A percentile compares a stretch with the other conserved stretches of the same genome.
These are phyloP conservation scores for Pollicipes pollicipes DNA, from an alignment of 1,140 invertebrate genomes.

Conservation along the genomic window DNA sequence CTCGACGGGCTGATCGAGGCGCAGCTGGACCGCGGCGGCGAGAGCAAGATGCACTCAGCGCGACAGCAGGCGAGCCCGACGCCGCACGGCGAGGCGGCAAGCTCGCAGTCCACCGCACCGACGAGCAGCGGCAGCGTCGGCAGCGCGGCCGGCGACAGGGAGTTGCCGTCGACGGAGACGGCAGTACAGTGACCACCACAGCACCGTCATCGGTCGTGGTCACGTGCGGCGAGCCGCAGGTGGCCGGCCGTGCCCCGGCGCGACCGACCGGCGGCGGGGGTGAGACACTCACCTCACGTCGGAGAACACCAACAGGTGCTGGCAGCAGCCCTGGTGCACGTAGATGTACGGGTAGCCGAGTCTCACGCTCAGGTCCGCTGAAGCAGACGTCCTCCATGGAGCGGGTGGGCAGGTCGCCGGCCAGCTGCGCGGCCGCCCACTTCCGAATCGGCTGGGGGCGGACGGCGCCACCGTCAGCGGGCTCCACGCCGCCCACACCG, in stretches of 20 bases:
- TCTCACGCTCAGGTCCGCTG: slow-evolving; percentile 39
- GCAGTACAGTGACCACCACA: too few relatives aligned
- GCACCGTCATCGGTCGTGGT: too few relatives aligned
- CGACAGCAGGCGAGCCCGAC: background rate
- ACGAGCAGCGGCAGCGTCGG: background rate
- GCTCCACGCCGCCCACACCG: too few relatives aligned
- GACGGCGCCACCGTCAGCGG: too few relatives aligned
- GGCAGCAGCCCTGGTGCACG: slow-evolving; percentile 71
- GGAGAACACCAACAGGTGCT: slow-evolving; percentile 61
- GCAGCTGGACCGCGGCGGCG: background rate
- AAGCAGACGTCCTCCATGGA: slow-evolving; percentile 43
- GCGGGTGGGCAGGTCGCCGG: background rate
- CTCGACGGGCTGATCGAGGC: background rate
- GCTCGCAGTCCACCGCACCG: background rate
- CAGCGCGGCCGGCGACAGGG: too few relatives aligned
- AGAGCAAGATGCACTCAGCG: slow-evolving; percentile 10
- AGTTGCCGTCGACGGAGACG: too few relatives aligned
- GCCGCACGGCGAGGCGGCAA: too few relatives aligned
- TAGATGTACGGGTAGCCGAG: slow-evolving; percentile 66
- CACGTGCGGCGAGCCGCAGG: too few relatives aligned
- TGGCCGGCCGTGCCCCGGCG: too few relatives aligned
- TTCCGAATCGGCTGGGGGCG: background rate
- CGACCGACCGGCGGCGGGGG: too few relatives aligned
- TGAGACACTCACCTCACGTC: slow-evolving; percentile 43
- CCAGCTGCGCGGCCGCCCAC: background rate